Base-by-base conservation (phyloP, 2,888 invertebrate species). In the Lepidocyrtinus sp. region DNA sequence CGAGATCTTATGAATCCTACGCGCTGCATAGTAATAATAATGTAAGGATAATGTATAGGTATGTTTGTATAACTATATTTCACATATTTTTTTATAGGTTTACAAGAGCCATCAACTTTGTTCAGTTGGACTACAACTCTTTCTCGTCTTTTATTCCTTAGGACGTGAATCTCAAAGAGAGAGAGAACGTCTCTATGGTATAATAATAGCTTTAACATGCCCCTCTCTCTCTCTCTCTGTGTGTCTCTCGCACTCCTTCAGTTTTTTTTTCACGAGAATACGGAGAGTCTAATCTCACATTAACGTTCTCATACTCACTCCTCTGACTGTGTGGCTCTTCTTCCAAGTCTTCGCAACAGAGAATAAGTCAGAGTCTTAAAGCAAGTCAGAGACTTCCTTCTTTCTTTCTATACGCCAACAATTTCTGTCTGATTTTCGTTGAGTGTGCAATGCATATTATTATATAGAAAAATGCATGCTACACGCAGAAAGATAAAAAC, bases 331-430 rank as follows among this genome's bases (percentile, higher is more conserved):
- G 17, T 2, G 50, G 17, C n/a, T 50, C 50, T 12, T 50, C 36
- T 36, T 36, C n/a, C n/a, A n/a, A n/a, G n/a, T n/a, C 36, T 36
- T 36, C 36, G 5, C 50, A n/a, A 17, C n/a, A 2, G 50, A 50
- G 50, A 50, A 50, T 17, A 17, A 50, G 50, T 50, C 50, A 68
- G 69, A 68, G 75, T 62, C 73, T 71, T 72, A 65, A n/a, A 9
- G 71, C 71, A 22, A 36, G 50, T 50, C 50, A 74, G 67, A 55
- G 74, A 75, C 74, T 79, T 75, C 81, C 71, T 71, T 81, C 81
- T 81, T 71, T 81, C 81, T 79, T 59, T 79, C 65, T n/a, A n/a
- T n/a, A n/a, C 46, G n/a, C 62, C 25, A 50, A 12, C n/a, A n/a
- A n/a, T n/a, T n/a, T n/a, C n/a, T n/a, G n/a, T 17, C 24, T 62